Percentiles rank a stretch among this genome's conserved stretches.
phyloP scores from a whole-genome alignment of 2,797 vertebrate genomes.

The Denticeps clupeoides region DNA sequence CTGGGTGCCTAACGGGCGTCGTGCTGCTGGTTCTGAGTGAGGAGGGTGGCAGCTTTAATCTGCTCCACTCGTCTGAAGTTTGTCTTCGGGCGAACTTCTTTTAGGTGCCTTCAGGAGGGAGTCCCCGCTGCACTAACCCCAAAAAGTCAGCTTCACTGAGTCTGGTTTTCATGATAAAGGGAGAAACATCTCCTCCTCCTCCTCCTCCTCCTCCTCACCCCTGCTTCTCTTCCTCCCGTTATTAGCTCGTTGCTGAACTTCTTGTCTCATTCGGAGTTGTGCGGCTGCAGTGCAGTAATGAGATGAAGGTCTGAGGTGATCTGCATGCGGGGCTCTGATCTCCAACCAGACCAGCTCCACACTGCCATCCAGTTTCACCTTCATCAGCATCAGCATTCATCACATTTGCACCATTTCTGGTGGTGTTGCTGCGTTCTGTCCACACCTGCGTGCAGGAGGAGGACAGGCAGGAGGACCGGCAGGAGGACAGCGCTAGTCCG shows the following conservation, averaged over 20 bases:
- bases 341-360: slow-evolving; percentile 4
- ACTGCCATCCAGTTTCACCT: background rate
- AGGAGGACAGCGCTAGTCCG: no score
- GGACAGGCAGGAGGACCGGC: no score
- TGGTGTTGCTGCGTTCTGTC: no score
- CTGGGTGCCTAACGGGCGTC: background rate
- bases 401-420: no score
- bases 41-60: slow-evolving; percentile 19
- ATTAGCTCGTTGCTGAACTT: slow-evolving; percentile 25
- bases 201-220: slow-evolving; percentile 8
- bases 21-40: background rate
- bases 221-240: slow-evolving; percentile 4
- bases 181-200: slow-evolving; percentile 34
- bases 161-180: slow-evolving; percentile 39
- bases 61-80: slow-evolving; percentile 23
- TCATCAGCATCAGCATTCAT: background rate
- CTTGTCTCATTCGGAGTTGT: background rate
- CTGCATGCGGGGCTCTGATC: no score
- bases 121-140: slow-evolving; percentile 46
- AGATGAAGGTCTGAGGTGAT: slow-evolving; percentile 7
- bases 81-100: slow-evolving; percentile 16
- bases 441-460: no score
- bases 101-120: slow-evolving; percentile 13
- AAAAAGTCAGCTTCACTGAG: slow-evolving; percentile 52
- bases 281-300: slow-evolving; percentile 11